Conservation (phyloP, 2,113 vertebrate species). For the Archilochus colubris region DNA sequence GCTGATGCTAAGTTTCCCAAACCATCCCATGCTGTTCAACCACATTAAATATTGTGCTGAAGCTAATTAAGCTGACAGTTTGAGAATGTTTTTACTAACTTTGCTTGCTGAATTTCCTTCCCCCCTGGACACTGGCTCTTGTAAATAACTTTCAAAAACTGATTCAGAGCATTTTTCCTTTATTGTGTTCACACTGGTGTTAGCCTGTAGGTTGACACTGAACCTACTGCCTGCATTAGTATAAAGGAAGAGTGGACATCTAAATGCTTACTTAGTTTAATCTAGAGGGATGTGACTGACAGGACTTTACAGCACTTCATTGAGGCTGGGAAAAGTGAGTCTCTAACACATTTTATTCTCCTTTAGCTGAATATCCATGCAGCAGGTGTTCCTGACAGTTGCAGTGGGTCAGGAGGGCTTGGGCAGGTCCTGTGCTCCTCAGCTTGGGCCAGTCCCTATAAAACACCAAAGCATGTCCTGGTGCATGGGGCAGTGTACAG, state of each 20-base stretch:
- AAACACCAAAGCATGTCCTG: neutral
- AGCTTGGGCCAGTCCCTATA: neutral
- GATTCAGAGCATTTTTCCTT: neutral
- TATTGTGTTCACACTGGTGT: neutral
- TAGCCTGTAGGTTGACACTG: neutral
- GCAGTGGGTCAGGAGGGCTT: neutral
- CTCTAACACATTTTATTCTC: neutral
- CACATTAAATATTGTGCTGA: conserved; percentile 46
- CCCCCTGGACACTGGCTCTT: neutral
- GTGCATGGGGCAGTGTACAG: accelerated
- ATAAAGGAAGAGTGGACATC: neutral
- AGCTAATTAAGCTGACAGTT: conserved; percentile 56
- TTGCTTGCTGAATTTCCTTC: conserved; percentile 24
- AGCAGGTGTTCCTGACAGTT: neutral
- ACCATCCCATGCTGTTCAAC: conserved; percentile 52
- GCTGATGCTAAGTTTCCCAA: conserved; percentile 19
- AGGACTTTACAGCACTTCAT: neutral
- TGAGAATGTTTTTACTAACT: conserved; percentile 53
- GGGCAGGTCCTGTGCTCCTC: neutral
- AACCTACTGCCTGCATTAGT: neutral
- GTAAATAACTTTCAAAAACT: neutral
- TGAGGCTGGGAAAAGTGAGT: neutral
- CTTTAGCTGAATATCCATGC: neutral
- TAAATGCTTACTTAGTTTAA: neutral
- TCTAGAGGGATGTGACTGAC: neutral